Base-by-base conservation (phyloP, 1,140 invertebrate genomes). In the Brachionus asplanchnoidis region DNA sequence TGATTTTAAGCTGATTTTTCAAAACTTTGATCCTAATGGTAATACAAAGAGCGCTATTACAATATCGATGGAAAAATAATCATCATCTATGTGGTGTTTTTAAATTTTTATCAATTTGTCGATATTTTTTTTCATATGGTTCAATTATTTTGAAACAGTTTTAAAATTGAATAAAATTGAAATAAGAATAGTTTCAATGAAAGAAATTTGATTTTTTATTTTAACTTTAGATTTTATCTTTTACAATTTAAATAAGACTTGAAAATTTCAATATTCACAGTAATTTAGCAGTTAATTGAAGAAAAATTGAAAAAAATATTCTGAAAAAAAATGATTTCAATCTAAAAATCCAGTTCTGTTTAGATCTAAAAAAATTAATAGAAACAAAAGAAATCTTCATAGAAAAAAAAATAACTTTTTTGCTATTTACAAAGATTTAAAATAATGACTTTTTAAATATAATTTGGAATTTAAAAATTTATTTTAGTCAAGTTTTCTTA, bases 81-180 rank as follows among this genome's bases (percentile, higher is more conserved):
- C 53, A 23, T 60, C 20, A 60, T 8, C 2, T 23, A 20, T 8
- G 4, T 60, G 53, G 20, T 60, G 26, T 32, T 12, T 68, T 68
- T 11, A 23, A 26, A 12, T 26, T 28, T 68, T 14, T 23, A 68
- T 14, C 12, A 68, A 68, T 4, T 32, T 68, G 5, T 73, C 40
- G 36, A 42, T 73, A 8, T 20, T 32, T 66, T 66, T 36, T 36
- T 73, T 40, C 23, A 1, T 0, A 73, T 42, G 68, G 68, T 73
- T 40, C 68, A 73, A 73, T 73, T 73, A 73, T 68, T 68, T 73
- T 73, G 5, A 73, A 73, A 40, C 68, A 73, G 68, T 42, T 73
- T 73, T 42, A 40, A 73, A 73, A 73, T 73, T 73, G 36, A 73
- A 73, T 73, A 73, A 73, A 73, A 73, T 73, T 73, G 68, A 73